phyloP scores from a whole-genome alignment of 1,140 invertebrate species.

The Hyposmocoma kahamanoa region DNA sequence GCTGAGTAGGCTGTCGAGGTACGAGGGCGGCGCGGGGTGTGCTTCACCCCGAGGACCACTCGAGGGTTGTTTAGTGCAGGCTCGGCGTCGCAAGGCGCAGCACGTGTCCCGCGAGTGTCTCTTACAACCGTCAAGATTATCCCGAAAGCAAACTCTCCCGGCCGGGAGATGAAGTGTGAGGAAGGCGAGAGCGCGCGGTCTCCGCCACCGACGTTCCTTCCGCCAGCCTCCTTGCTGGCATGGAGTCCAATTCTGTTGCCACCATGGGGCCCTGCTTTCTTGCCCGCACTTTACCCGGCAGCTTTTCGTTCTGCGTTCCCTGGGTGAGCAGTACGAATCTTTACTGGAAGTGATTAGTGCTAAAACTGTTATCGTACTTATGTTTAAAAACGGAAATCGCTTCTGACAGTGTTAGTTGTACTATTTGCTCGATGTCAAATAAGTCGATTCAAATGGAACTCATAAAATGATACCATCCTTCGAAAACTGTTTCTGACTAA shows the following conservation, averaged over 20 bases:
- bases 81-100: conserved; percentile 60
- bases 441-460: no score
- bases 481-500: no score
- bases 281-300: conserved; percentile 74
- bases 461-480: no score
- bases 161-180: conserved; percentile 66
- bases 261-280: conserved; percentile 74
- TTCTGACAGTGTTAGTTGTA: no score
- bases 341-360: no score
- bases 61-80: conserved; percentile 70
- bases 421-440: no score
- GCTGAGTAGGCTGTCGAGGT: conserved; percentile 68
- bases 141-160: conserved; percentile 64
- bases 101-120: conserved; percentile 51
- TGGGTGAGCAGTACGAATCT: conserved; percentile 61
- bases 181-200: conserved; percentile 65
- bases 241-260: conserved; percentile 75
- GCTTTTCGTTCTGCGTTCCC: conserved; percentile 74
- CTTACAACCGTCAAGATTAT: conserved; percentile 55
- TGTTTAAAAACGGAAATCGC: no score
- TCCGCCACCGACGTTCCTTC: conserved; percentile 63
- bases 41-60: conserved; percentile 70
- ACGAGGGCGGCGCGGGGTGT: conserved; percentile 67
- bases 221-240: conserved; percentile 70
- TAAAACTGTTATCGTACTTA: no score